These are phyloP conservation scores for Mesitornis unicolor DNA, from an alignment of 2,113 vertebrate species.

Conservation along the genomic window DNA sequence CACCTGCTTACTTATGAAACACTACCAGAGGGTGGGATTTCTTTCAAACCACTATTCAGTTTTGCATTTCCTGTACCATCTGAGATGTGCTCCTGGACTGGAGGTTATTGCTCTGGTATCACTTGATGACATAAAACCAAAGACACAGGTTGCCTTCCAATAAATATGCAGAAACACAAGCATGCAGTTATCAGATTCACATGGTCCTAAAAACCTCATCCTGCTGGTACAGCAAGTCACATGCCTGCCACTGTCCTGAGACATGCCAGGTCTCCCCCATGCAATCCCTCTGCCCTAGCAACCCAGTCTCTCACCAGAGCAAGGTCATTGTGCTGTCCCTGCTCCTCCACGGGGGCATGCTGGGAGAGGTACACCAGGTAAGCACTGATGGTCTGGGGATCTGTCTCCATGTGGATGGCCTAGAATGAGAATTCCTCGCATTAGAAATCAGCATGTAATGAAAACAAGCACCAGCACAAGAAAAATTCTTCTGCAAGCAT, in stretches of 20 bases:
- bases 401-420: conserved; percentile 98
- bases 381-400: conserved; percentile 94
- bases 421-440: conserved; percentile 13
- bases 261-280: not conserved
- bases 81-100: not conserved
- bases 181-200: not conserved
- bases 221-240: not conserved
- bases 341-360: conserved; percentile 93
- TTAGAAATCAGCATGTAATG: not conserved
- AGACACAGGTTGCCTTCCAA: not conserved
- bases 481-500: not conserved
- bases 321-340: conserved; percentile 90
- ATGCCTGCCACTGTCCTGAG: not conserved
- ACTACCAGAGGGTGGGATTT: not conserved
- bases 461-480: not conserved
- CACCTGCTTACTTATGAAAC: not conserved
- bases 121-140: not conserved
- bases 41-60: not conserved
- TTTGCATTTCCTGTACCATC: not conserved
- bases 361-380: conserved; percentile 97
- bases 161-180: not conserved
- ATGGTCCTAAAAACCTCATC: not conserved
- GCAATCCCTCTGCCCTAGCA: not conserved
- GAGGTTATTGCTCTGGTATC: not conserved
- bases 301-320: conserved; percentile 82